Conservation (phyloP, 53 echinoderm and acorn worm species). For the Zoroaster sp. region DNA sequence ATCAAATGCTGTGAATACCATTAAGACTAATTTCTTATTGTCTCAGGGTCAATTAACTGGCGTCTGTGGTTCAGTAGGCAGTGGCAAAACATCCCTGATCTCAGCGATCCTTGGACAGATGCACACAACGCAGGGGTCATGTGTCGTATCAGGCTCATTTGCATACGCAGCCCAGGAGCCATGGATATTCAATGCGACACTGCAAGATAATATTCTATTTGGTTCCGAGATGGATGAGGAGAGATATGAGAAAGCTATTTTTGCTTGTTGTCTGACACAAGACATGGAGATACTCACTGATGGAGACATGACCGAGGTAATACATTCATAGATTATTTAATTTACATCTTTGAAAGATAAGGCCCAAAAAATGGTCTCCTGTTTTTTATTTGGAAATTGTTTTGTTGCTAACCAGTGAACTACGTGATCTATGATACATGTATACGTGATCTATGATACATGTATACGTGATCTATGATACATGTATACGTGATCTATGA, state of each 20-base stretch:
- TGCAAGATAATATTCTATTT: constrained; percentile 94
- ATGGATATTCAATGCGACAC: constrained; percentile 95
- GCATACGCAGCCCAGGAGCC: constrained; percentile 97
- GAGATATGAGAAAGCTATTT: constrained; percentile 66
- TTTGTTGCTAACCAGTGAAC: too few relatives aligned
- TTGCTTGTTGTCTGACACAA: constrained; percentile 77
- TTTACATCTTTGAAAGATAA: too few relatives aligned
- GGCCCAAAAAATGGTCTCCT: too few relatives aligned
- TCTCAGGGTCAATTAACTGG: constrained; percentile 83
- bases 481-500: too few relatives aligned
- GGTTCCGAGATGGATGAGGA: constrained; percentile 77
- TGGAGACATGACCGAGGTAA: constrained; percentile 96
- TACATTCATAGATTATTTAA: too few relatives aligned
- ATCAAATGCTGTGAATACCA: too few relatives aligned
- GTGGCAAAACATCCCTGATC: constrained; percentile 90
- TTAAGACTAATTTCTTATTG: not conserved
- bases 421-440: too few relatives aligned
- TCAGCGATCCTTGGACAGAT: constrained; percentile 88
- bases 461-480: too few relatives aligned
- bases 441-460: too few relatives aligned
- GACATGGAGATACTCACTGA: constrained; percentile 87
- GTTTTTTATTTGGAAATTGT: too few relatives aligned
- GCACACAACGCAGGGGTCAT: constrained; percentile 81
- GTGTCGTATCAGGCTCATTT: constrained; percentile 70
- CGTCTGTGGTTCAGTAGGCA: constrained; percentile 88